Conservation (phyloP, 2,113 vertebrate genomes). For the Nothocercus julius region DNA sequence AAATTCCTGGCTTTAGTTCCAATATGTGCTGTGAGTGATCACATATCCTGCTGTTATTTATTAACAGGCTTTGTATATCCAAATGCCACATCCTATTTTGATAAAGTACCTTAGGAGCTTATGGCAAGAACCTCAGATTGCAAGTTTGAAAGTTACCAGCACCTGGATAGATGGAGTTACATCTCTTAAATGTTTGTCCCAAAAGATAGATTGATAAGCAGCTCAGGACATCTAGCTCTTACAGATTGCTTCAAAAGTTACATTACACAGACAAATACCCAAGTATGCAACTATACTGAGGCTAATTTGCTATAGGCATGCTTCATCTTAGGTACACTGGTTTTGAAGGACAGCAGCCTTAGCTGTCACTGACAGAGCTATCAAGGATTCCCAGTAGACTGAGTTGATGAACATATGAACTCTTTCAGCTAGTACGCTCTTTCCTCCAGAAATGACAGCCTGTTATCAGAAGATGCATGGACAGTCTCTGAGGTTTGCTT, state of each 20-base stretch:
- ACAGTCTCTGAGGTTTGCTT: neutral
- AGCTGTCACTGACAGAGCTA: neutral
- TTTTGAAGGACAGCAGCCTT: neutral
- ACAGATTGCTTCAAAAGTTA: neutral
- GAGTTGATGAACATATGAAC: neutral
- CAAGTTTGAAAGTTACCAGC: neutral
- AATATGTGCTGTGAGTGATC: neutral
- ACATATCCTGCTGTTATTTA: neutral
- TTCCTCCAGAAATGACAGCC: slow-evolving; percentile 1
- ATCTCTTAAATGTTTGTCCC: neutral
- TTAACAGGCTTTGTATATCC: neutral
- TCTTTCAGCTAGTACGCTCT: neutral
- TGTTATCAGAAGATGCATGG: neutral
- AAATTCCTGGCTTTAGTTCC: neutral
- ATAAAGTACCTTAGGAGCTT: neutral
- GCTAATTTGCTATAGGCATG: neutral
- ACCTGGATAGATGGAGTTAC: neutral
- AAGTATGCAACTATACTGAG: neutral
- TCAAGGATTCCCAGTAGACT: neutral
- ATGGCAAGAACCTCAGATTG: neutral
- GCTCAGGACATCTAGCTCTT: neutral
- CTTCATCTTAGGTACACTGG: neutral
- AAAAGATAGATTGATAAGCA: neutral
- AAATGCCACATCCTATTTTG: neutral
- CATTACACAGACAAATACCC: neutral